A percentile compares a stretch with the other conserved stretches of the same genome.
These are phyloP conservation scores for Ochotona curzoniae DNA, from an alignment of 2,113 vertebrate species.

Conservation along the genomic window DNA sequence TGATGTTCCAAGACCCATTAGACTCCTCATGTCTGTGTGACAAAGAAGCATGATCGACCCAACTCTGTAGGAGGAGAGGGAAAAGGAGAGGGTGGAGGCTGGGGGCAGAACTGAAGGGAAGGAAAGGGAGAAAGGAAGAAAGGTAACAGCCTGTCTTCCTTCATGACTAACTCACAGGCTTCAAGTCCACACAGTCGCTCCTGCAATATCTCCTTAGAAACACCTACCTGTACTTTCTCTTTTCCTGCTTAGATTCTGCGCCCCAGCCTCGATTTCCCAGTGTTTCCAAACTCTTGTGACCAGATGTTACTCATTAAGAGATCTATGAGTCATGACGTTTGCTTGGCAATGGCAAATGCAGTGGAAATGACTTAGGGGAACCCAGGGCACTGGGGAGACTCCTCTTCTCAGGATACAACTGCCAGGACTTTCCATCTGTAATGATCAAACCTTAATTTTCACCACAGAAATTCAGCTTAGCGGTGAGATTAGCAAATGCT, in stretches of 20 bases:
- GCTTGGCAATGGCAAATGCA: slow-evolving; percentile 1
- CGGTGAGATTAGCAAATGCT: slow-evolving; percentile 12
- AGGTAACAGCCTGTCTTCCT: not conserved
- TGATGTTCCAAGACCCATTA: not conserved
- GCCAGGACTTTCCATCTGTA: slow-evolving; percentile 20
- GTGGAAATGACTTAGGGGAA: slow-evolving; percentile 21
- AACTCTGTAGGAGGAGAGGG: slow-evolving; percentile 35
- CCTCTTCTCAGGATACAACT: not conserved
- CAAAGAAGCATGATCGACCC: slow-evolving; percentile 20
- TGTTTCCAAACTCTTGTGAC: slow-evolving; percentile 38
- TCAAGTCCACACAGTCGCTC: slow-evolving; percentile 2
- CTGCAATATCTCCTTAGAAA: slow-evolving; percentile 19
- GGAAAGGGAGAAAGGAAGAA: not conserved
- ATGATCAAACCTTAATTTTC: slow-evolving; percentile 39
- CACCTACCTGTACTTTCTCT: not conserved
- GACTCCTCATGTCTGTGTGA: slow-evolving; percentile 35
- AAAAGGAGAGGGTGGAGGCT: not conserved
- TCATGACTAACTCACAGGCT: not conserved
- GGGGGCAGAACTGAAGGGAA: not conserved
- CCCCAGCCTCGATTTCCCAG: slow-evolving; percentile 21
- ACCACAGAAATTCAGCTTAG: not conserved
- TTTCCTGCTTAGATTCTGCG: slow-evolving; percentile 42
- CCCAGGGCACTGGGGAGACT: slow-evolving; percentile 1
- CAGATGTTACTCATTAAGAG: slow-evolving; percentile 67
- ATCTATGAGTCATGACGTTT: slow-evolving; percentile 45